These are phyloP conservation scores for Tychaedon coryphoeus DNA, from an alignment of 2,113 vertebrate species.

Conservation along the genomic window DNA sequence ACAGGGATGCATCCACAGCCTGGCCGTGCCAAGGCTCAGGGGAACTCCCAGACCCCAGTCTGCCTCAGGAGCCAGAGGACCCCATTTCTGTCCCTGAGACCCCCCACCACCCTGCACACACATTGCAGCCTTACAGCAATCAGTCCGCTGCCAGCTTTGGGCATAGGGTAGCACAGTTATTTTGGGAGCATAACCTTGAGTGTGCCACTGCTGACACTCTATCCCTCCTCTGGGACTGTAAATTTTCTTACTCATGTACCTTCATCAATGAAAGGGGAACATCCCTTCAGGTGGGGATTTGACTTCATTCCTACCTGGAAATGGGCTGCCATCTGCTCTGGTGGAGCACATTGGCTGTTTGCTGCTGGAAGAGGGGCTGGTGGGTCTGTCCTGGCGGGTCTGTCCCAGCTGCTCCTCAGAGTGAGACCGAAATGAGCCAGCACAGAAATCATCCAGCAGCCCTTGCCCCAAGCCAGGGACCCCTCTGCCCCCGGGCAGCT, in stretches of 20 bases:
- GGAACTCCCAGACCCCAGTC: neutral
- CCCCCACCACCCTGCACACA: neutral
- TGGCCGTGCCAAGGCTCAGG: neutral
- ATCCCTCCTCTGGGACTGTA: accelerated
- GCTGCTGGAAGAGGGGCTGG: neutral
- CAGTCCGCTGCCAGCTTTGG: neutral
- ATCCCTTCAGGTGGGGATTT: neutral
- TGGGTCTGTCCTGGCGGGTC: neutral
- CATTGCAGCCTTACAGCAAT: neutral
- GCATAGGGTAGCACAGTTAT: accelerated
- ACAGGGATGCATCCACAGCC: neutral
- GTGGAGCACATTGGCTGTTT: neutral
- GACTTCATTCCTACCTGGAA: neutral
- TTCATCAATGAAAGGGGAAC: neutral
- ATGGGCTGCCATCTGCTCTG: neutral
- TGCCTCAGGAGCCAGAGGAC: neutral
- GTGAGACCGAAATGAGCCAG: neutral
- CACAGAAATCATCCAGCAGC: neutral
- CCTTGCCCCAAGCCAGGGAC: neutral
- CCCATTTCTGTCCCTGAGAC: neutral
- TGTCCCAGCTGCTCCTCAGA: neutral
- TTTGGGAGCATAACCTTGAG: neutral
- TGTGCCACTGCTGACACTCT: accelerated
- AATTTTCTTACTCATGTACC: neutral
- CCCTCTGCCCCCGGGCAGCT: neutral